phyloP scores from a whole-genome alignment of 1,140 invertebrate genomes.

The Drosophila prosaltans region DNA sequence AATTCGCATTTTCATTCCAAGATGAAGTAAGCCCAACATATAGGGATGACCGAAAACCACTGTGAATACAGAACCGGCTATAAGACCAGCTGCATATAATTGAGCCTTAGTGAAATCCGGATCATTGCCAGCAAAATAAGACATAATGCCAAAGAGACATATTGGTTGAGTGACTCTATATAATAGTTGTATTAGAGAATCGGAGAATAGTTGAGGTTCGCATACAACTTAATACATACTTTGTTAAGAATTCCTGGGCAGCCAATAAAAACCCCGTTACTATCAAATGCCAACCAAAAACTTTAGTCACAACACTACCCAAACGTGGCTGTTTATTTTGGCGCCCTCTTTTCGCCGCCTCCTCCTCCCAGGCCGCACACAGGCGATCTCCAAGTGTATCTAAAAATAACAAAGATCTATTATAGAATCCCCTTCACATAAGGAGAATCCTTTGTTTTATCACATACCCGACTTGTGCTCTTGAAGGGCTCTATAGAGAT shows the following conservation, averaged over 20 bases:
- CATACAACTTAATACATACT: conserved; percentile 13
- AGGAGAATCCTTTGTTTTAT: not conserved
- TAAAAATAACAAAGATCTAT: conserved; percentile 10
- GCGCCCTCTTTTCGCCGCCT: conserved; percentile 33
- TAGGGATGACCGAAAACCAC: conserved; percentile 86
- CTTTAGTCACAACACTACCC: conserved; percentile 42
- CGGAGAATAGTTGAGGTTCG: fast-evolving
- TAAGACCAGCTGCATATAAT: conserved; percentile 86
- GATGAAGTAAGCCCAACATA: conserved; percentile 85
- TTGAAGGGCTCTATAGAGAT: conserved; percentile 85
- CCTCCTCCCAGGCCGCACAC: conserved; percentile 63
- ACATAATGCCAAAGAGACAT: conserved; percentile 60
- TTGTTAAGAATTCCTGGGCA: conserved; percentile 58
- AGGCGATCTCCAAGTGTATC: conserved; percentile 68
- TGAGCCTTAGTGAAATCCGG: conserved; percentile 83
- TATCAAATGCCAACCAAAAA: conserved; percentile 60
- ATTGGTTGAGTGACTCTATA: conserved; percentile 68
- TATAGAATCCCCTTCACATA: not conserved
- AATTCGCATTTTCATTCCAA: conserved; percentile 82
- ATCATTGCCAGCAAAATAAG: conserved; percentile 63
- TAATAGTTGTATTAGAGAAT: not conserved
- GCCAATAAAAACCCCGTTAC: conserved; percentile 36
- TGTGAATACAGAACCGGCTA: conserved; percentile 84
- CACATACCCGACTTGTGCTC: conserved; percentile 84
- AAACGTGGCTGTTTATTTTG: conserved; percentile 53